Conservation (phyloP, 2,888 invertebrate species). For the Athetis lepigone region DNA sequence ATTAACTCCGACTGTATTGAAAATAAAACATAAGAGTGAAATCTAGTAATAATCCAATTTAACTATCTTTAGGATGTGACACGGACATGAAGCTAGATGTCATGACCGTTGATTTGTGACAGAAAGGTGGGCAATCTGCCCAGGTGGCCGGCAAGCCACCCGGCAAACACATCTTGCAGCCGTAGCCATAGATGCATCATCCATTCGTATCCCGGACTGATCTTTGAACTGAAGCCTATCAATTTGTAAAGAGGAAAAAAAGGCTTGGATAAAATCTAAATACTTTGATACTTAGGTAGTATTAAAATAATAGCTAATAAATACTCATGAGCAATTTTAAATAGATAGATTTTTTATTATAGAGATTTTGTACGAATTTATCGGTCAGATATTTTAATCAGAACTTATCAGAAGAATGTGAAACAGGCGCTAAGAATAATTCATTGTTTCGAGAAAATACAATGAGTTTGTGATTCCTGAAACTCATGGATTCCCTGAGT, state of each 20-base stretch:
- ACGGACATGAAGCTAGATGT: slow-evolving; percentile 47
- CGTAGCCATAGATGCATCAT: slow-evolving; percentile 60
- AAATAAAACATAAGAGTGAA: neutral
- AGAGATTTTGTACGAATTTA: too few species aligned
- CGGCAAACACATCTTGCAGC: slow-evolving; percentile 67
- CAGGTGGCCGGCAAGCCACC: slow-evolving; percentile 77
- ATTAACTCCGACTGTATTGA: neutral
- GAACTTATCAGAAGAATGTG: too few species aligned
- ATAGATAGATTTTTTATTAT: too few species aligned
- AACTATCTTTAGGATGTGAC: slow-evolving; percentile 53
- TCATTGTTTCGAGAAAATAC: too few species aligned
- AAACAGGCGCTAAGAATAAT: too few species aligned
- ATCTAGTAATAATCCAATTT: slow-evolving; percentile 23
- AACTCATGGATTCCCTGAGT: too few species aligned
- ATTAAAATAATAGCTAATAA: too few species aligned
- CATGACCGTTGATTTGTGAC: slow-evolving; percentile 49
- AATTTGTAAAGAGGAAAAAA: slow-evolving; percentile 40
- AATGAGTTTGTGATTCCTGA: too few species aligned
- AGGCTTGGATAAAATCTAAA: neutral
- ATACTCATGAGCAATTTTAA: too few species aligned
- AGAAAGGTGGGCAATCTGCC: slow-evolving; percentile 71
- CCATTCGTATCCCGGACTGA: slow-evolving; percentile 63
- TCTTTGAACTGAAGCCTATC: slow-evolving; percentile 73
- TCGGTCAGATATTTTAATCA: too few species aligned
- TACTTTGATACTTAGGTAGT: too few species aligned